phyloP scores from a whole-genome alignment of 2,888 invertebrate genomes.

The Eupelmus urozonus region DNA sequence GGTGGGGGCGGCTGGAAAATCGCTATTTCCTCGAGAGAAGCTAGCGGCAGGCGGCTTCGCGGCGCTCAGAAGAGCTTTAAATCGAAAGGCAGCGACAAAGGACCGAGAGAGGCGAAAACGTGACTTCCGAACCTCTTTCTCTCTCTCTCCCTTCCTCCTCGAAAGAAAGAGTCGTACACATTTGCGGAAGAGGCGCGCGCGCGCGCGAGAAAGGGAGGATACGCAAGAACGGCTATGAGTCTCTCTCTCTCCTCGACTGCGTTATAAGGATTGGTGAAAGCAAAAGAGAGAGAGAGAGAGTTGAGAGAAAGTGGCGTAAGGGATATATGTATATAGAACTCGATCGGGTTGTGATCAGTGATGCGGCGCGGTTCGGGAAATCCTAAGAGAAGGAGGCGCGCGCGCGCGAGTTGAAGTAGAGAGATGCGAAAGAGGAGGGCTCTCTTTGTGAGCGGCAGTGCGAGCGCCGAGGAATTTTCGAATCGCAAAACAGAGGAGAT shows the following conservation, averaged over 20 bases:
- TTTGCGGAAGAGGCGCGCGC: background rate
- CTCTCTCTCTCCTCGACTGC: too few relatives aligned
- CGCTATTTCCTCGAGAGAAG: slow-evolving; percentile 57
- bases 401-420: background rate
- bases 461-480: background rate
- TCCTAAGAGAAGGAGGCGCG: slow-evolving; percentile 27
- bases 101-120: slow-evolving; percentile 9
- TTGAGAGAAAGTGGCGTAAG: slow-evolving; percentile 19
- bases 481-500: background rate
- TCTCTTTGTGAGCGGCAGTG: background rate
- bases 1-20: slow-evolving; percentile 48
- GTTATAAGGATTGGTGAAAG: slow-evolving; percentile 7
- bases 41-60: too few relatives aligned
- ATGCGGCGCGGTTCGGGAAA: slow-evolving; percentile 50
- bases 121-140: too few relatives aligned
- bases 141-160: too few relatives aligned
- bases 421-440: slow-evolving; percentile 15
- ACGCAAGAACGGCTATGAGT: slow-evolving; percentile 10
- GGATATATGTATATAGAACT: slow-evolving; percentile 53
- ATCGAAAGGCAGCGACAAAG: slow-evolving; percentile 59
- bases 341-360: slow-evolving; percentile 58
- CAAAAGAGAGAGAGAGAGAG: slow-evolving; percentile 1
- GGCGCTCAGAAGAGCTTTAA: slow-evolving; percentile 56
- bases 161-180: background rate
- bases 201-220: slow-evolving; percentile 25